Percentiles rank a stretch among this genome's conserved stretches.
phyloP scores from a whole-genome alignment of 2,888 invertebrate species.

The Stenurella melanura region DNA sequence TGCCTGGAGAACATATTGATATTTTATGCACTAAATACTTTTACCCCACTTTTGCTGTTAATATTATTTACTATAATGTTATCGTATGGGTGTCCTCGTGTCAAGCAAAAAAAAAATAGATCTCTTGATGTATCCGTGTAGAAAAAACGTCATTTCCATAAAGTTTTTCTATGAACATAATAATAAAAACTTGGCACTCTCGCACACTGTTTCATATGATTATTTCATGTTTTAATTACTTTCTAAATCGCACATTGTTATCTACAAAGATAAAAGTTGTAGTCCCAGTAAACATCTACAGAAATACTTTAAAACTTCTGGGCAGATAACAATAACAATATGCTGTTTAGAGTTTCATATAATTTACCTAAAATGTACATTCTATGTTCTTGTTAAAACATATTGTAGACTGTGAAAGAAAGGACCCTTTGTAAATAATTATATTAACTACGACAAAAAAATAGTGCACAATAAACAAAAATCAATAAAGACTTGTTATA shows the following conservation, averaged over 20 bases:
- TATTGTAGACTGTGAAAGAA: slow-evolving; percentile 55
- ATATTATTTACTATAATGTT: slow-evolving; percentile 1
- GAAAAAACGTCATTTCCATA: slow-evolving; percentile 2
- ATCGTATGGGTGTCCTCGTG: slow-evolving; percentile 26
- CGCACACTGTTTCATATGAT: slow-evolving; percentile 10
- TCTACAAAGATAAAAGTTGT: background rate
- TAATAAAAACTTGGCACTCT: slow-evolving; percentile 23
- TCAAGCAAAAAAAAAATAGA: slow-evolving; percentile 26
- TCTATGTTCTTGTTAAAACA: slow-evolving; percentile 35
- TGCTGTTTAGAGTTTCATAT: slow-evolving; percentile 10
- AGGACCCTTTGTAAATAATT: slow-evolving; percentile 55
- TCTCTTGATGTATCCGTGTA: slow-evolving; percentile 23
- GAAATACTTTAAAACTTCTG: background rate
- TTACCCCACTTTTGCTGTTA: background rate
- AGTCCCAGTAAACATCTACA: background rate
- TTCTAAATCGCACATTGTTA: slow-evolving; percentile 19
- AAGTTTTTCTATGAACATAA: slow-evolving; percentile 23
- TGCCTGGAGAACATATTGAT: background rate
- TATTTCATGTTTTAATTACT: background rate
- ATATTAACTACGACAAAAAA: slow-evolving; percentile 34
- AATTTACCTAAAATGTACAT: slow-evolving; percentile 7
- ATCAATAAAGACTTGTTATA: slow-evolving; percentile 54
- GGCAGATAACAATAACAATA: background rate
- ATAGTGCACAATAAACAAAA: slow-evolving; percentile 55
- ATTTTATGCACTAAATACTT: background rate